phyloP scores from a whole-genome alignment of 2,797 vertebrate genomes.

The Carcharodon carcharias region DNA sequence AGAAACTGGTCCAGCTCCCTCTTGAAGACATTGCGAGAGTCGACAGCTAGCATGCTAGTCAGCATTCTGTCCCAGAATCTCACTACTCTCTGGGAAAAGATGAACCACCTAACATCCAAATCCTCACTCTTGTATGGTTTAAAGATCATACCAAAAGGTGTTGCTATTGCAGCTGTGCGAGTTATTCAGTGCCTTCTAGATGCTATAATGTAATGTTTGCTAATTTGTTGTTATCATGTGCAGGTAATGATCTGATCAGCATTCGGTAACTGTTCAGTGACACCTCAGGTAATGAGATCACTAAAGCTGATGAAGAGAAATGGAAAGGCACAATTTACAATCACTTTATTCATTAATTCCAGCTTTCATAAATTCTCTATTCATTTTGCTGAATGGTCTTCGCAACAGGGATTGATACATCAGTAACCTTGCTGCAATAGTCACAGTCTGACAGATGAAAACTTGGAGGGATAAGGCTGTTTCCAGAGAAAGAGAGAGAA shows the following conservation, averaged over 20 bases:
- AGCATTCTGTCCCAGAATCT: background rate
- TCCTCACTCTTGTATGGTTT: background rate
- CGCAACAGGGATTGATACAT: background rate
- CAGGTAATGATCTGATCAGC: conserved; percentile 8
- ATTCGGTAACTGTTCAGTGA: background rate
- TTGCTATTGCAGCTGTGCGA: background rate
- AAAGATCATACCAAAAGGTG: background rate
- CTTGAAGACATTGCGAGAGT: background rate
- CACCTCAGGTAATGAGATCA: conserved; percentile 7
- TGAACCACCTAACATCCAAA: background rate
- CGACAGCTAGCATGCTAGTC: no score
- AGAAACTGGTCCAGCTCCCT: background rate
- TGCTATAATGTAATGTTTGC: background rate
- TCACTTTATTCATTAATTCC: background rate
- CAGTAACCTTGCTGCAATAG: background rate
- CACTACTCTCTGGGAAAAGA: background rate
- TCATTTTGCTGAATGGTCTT: conserved; percentile 10
- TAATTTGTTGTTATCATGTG: background rate
- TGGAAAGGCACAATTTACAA: background rate
- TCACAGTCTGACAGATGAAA: background rate
- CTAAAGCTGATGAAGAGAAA: background rate
- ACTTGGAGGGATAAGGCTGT: background rate
- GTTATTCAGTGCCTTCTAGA: background rate
- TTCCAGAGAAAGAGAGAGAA: background rate
- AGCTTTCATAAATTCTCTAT: conserved; percentile 29